Conservation (phyloP, 2,797 vertebrate species). For the Pangasius macronema region DNA sequence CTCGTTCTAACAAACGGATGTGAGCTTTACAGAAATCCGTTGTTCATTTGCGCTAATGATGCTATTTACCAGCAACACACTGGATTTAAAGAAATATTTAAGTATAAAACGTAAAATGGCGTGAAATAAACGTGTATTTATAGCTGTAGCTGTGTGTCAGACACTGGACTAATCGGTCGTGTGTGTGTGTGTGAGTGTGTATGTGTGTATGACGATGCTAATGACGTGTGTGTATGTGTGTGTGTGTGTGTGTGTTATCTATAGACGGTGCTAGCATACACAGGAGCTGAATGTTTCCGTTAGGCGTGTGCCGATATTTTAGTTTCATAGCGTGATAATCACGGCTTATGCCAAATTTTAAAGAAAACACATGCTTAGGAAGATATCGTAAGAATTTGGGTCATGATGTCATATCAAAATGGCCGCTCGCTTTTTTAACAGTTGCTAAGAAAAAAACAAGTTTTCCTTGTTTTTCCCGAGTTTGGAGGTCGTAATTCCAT, state of each 20-base stretch:
- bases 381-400: too few species aligned
- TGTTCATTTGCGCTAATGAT: neutral
- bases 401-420: too few species aligned
- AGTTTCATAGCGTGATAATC: neutral
- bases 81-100: neutral
- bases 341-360: too few species aligned
- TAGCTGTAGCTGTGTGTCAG: slow-evolving; percentile 16
- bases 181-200: slow-evolving; percentile 9
- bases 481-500: too few species aligned
- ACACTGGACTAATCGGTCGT: neutral
- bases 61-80: neutral
- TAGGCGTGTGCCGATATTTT: slow-evolving; percentile 5
- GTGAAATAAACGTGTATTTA: neutral
- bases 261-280: slow-evolving; percentile 43
- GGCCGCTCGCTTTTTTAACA: too few species aligned
- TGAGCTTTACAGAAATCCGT: neutral
- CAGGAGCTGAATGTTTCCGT: slow-evolving; percentile 20
- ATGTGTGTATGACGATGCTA: neutral
- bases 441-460: too few species aligned
- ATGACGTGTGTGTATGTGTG: slow-evolving; percentile 30
- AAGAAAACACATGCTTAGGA: too few species aligned
- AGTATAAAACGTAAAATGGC: neutral
- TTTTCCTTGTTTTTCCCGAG: too few species aligned
- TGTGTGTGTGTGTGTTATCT: slow-evolving; percentile 14
- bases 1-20: neutral